Evolutionary conservation across 2,888 invertebrate species (phyloP).

Genomic region (Agriopis marginaria): DNA sequence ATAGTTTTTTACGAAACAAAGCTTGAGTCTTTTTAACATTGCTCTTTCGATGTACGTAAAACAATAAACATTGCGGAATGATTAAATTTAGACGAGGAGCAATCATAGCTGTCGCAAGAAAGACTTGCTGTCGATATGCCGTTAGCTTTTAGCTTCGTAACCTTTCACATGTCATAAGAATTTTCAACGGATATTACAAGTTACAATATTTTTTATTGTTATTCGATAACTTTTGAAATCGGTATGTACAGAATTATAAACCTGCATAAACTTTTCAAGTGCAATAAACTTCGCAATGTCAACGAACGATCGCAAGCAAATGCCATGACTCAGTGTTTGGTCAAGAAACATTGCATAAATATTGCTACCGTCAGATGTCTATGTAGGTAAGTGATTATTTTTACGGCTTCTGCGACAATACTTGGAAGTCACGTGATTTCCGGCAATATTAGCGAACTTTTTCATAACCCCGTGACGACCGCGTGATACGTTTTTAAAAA

Average conservation of each 20-base stretch:
- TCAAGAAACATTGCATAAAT: conserved; percentile 63
- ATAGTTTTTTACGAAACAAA: conserved; percentile 20
- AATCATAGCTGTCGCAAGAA: conserved; percentile 24
- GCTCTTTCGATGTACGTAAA: conserved; percentile 19
- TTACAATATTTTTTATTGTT: conserved; percentile 44
- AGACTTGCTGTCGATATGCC: conserved; percentile 15
- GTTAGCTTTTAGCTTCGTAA: conserved; percentile 12
- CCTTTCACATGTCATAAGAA: conserved; percentile 36
- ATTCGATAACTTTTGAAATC: conserved; percentile 45
- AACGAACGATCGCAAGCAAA: conserved; percentile 62
- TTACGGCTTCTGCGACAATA: no score
- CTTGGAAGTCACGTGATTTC: no score
- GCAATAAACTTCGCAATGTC: conserved; percentile 74
- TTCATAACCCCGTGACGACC: no score
- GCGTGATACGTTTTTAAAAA: no score
- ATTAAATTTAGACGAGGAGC: conserved; percentile 21
- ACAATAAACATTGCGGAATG: conserved; percentile 29
- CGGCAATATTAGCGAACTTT: no score
- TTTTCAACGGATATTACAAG: conserved; percentile 30
- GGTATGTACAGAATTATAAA: conserved; percentile 44
- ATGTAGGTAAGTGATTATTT: no score
- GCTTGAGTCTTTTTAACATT: conserved; percentile 10
- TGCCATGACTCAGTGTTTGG: conserved; percentile 70
- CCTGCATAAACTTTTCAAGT: conserved; percentile 52
- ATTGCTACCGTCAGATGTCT: conserved; percentile 41